Base-by-base conservation (phyloP, 2,113 vertebrate species). In the Pollimyrus isidori region DNA sequence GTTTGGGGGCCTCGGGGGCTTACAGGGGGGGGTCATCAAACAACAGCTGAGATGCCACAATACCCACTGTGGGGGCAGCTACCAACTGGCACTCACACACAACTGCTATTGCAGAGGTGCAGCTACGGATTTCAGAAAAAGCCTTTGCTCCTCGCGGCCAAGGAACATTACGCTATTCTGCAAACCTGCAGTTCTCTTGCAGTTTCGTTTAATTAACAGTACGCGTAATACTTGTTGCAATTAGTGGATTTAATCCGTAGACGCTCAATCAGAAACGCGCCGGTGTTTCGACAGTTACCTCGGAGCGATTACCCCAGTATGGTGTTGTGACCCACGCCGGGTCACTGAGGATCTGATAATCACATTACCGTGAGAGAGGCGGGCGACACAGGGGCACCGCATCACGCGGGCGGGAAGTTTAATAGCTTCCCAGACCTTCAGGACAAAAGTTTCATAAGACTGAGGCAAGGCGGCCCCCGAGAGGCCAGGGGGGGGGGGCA, bases 1-100 rank as follows among this genome's bases (percentile, higher is more conserved):
- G 91, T 95, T 95, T 94, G 94, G 94, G 93, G 94, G 93, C 90
- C 53, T 94, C 94, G 94, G 95, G 69, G 94, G 95, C 21, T 13
- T 84, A 4, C 45, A 7, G 45, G 95, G 94, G 94, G 49, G 94
- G 49, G 94, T 94, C 94, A 93, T 92, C 92, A 93, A 93, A 94
- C 93, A 93, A 94, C 87, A 10, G 9, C 39, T 42, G 58, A 39
- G 56, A 48, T 23, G 45, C 46, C 42, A 65, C 87, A 9, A 23
- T n/a, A 21, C 65, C 65, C 87, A 76, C 65, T 15, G 65, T 45
- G 87, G 87, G 26, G 23, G 0, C n/a, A 4, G 83, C 48, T 13
- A 21, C 83, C 21, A 50, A 86, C 45, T 4, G 2, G 49, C 13
- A n/a, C 85, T 15, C 85, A 46, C n/a, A 3, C 1, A 19, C 56